Evolutionary conservation across 1,140 invertebrate genomes (phyloP), one percentile per base, ranked within the genome.

Genomic region (Drepana arcuata): DNA sequence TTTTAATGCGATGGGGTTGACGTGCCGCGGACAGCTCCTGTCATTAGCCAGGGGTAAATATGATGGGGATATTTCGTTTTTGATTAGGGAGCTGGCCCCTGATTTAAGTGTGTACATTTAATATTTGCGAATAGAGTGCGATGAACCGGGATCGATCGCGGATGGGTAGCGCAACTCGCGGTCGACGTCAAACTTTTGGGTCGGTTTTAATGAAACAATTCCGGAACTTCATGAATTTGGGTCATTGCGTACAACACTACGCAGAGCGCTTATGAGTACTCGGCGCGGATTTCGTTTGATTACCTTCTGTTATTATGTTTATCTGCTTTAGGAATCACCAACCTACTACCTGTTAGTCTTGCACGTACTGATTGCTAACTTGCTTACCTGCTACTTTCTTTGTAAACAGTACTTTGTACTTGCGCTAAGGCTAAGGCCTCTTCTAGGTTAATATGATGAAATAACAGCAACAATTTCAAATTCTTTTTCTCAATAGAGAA

Each of bases 1-100:
- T 83, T 78, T 83, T 75, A 82, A 81, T 72, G 61, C 56, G 54
- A 70, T 61, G 61, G 66, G 63, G 67, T 77, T 68, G 60, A 68
- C 67, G 59, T 53, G 58, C 49, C 39, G 49, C 57, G 35, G 52
- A 48, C 33, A 34, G 37, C 34, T 57, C 34, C 51, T 56, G 61
- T 61, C 61, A 68, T 64, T 71, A 56, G 53, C 46, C 56, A 52
- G 35, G 16, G 32, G 16, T 27, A 16, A 35, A 49, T 56, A 55
- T 61, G 48, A 69, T 48, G 49, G 54, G 49, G 43, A 64, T 64
- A 45, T 60, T 60, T 67, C 46, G 42, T 10, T 64, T 55, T 62
- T 50, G 46, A 59, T 55, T 44, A 41, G 43, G 48, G 57, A 55
- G 32, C 44, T 60, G 52, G 49, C 50, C 50, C 42, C 31, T 39